These are phyloP conservation scores for Aethina tumida DNA, from an alignment of 1,140 invertebrate species.

Conservation along the genomic window DNA sequence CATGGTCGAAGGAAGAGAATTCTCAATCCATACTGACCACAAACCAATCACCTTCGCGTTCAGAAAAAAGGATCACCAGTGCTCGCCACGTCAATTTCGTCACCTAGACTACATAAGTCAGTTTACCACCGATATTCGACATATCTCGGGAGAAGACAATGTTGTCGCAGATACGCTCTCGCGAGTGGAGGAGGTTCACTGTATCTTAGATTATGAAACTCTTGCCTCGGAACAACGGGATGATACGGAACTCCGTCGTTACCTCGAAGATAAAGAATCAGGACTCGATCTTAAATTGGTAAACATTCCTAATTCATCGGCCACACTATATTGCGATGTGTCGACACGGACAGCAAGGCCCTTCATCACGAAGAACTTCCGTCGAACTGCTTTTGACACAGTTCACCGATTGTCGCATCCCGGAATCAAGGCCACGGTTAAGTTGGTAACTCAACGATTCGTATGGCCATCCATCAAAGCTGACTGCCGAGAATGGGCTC, in stretches of 20 bases:
- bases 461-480: slow-evolving; percentile 23
- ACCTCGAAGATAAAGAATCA: too few species aligned
- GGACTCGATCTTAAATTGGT: too few species aligned
- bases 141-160: slow-evolving; percentile 30
- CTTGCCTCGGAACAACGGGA: too few species aligned
- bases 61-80: slow-evolving; percentile 22
- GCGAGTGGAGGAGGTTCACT: slow-evolving; percentile 17
- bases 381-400: not conserved
- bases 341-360: too few species aligned
- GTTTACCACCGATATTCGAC: slow-evolving; percentile 31
- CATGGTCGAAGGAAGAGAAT: slow-evolving; percentile 25
- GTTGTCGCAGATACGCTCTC: slow-evolving; percentile 27
- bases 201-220: slow-evolving; percentile 17
- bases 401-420: slow-evolving; percentile 20
- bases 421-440: slow-evolving; percentile 16
- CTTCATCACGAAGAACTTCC: too few species aligned
- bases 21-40: slow-evolving; percentile 35
- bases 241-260: too few species aligned
- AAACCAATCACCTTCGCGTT: slow-evolving; percentile 33
- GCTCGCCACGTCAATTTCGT: slow-evolving; percentile 24
- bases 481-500: slow-evolving; percentile 20
- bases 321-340: too few species aligned
- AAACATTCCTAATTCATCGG: too few species aligned
- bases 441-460: slow-evolving; percentile 16
- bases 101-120: slow-evolving; percentile 29